Base-by-base conservation (phyloP, 2,888 invertebrate species). In the Electrophaes corylata region DNA sequence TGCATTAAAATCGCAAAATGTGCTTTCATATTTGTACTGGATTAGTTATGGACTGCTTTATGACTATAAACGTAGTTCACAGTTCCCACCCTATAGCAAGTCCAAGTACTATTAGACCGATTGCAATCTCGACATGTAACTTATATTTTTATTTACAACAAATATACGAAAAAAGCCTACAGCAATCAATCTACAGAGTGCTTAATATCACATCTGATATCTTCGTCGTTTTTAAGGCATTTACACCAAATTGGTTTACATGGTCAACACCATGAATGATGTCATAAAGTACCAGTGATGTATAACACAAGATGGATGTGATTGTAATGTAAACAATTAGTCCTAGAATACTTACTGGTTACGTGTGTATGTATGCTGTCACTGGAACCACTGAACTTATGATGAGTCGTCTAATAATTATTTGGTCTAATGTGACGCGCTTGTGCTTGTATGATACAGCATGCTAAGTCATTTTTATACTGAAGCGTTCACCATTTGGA, bases 11-110 rank as follows among this genome's bases (percentile, higher is more conserved):
- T 73, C 72, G 75, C 73, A 77, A 60, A 64, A 58, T 64, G 77
- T 78, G 75, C 73, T 75, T 76, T 81, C 78, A 75, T 84, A 89
- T 89, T 88, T 89, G 89, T 90, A 88, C 74, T 80, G 69, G 68
- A 89, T 90, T 89, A 75, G 89, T 68, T 69, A 78, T 79, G 84
- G 82, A 69, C 69, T 64, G 71, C 69, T 85, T 88, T 86, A 86
- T 78, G 81, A 74, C 70, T 70, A 73, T 67, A 78, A 78, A 81
- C 77, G 75, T 71, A 70, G 69, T 69, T 71, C 65, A 41, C 55
- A 56, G 61, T 49, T 63, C 54, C 52, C 29, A 54, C 49, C 58
- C 40, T 35, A 6, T 1, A 33, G 33, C 14, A 23, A 40, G 40
- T 20, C 16, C 37, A 45, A 44, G 37, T 45, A 35, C 37, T 31